Base-by-base conservation (phyloP, 2,888 invertebrate genomes). In the Xanthorhoe designata region DNA sequence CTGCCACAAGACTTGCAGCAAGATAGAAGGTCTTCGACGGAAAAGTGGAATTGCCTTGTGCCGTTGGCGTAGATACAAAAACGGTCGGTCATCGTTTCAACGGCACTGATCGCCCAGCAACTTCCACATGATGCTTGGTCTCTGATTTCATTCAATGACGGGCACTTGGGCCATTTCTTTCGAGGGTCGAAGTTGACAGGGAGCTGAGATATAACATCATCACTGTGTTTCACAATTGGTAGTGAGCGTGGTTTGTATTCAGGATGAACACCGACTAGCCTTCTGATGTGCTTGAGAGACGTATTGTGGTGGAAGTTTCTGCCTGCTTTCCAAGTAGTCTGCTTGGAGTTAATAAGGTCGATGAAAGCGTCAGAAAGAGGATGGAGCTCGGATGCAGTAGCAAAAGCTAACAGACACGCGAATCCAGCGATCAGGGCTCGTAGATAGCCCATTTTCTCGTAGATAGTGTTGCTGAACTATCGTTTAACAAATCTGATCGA, bases 61-160 rank as follows among this genome's bases (percentile, higher is more conserved):
- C 95, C 97, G 42, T 96, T 94, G 0, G 97, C 96, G 78, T 96
- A 96, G 75, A 97, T 97, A 87, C 98, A 98, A 38, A 96, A 94
- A 58, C 98, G 94, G 87, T 98, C 98, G 0, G 97, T 97, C 61
- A 65, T 65, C 19, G 65, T 45, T 49, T 52, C 47, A 9, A 64
- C 64, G 4, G 98, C 97, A 35, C 97, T 98, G 84, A 98, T 97
- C 0, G 98, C 98, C 98, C 98, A 98, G 89, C 98, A 98, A 38
- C 98, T 98, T 17, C 98, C 98, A 83, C 98, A 98, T 10, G 96
- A 96, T 4, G 97, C 97, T 72, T 98, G 98, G 87, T 98, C 97
- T 71, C 98, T 94, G 63, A 98, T 95, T 90, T 97, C 97, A 58
- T 94, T 93, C 74, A 98, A 95, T 4, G 98, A 97, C 0, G 97